These are phyloP conservation scores for Apocheima hispidaria DNA, from an alignment of 2,888 invertebrate genomes.

Conservation along the genomic window DNA sequence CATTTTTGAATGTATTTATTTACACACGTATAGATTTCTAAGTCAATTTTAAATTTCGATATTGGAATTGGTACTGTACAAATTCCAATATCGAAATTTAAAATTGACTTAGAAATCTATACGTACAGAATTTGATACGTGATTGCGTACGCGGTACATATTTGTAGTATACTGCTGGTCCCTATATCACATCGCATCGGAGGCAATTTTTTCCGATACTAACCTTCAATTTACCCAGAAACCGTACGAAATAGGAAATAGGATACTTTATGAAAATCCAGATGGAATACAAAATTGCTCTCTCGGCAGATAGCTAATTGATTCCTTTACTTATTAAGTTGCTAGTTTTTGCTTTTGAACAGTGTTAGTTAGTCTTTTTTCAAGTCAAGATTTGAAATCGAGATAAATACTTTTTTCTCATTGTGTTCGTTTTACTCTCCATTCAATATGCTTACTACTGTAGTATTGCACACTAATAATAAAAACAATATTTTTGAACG, in stretches of 20 bases:
- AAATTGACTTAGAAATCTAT: no score
- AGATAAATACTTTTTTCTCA: neutral
- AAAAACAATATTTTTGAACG: no score
- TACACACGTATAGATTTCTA: no score
- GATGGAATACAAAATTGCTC: constrained; percentile 22
- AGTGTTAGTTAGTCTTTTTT: no score
- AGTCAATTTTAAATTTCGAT: no score
- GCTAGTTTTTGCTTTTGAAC: neutral
- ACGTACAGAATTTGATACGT: no score
- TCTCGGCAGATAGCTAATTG: neutral
- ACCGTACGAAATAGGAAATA: constrained; percentile 36
- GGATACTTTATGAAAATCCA: constrained; percentile 39
- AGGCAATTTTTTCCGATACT: constrained; percentile 43
- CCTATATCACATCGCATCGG: constrained; percentile 10
- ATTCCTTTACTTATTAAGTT: neutral
- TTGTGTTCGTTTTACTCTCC: neutral
- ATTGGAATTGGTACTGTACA: no score
- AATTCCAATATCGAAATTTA: no score
- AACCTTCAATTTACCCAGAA: constrained; percentile 42
- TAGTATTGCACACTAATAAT: neutral
- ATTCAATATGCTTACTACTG: neutral
- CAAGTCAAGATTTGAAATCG: neutral
- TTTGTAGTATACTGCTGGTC: neutral
- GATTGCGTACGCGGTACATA: no score
- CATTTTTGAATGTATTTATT: no score